Base-by-base conservation (phyloP, 1,140 invertebrate species). In the Diorhabda sublineata region DNA sequence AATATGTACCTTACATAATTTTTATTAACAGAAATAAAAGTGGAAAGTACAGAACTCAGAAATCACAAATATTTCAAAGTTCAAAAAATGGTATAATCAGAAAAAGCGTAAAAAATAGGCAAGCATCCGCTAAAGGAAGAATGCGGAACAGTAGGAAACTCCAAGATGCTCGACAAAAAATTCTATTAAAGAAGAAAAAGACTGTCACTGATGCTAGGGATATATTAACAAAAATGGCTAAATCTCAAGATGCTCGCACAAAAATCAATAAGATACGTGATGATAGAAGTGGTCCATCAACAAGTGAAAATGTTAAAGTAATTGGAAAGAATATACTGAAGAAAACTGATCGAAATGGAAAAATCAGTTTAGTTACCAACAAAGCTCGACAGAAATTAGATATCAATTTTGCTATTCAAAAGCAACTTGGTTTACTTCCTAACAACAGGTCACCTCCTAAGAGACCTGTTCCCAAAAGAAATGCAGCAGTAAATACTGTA, bases 181-280 rank as follows among this genome's bases (percentile, higher is more conserved):
- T 91, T 59, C 87, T 90, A 68, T 85, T 88, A 68, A 89, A 90
- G 72, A 89, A 90, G 74, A 83, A 89, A 61, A 83, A 84, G 11
- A 87, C 86, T 59, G 82, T 91, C 3, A 83, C 82, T 0, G 90
- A 91, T 83, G 90, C 90, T 3, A 80, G 90, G 61, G 90, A 91
- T 63, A 86, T 89, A 69, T 81, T 91, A n/a, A 85, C 85, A 5
- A 84, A 88, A 79, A 86, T 87, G 65, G 87, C 87, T 2, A 87
- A 87, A 71, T 86, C 81, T 41, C 82, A 82, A 68, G 90, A 91
- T 79, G 89, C 89, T 0, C 82, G 90, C 58, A 82, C 85, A 43
- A 85, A 87, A 73, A 74, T 91, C 6, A 79, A 85, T 56, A 85
- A 85, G 76, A 73, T 87, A 41, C 75, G 84, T 42, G 81, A 77